phyloP scores from a whole-genome alignment of 2,888 invertebrate genomes.

The Leucophenga maculata region DNA sequence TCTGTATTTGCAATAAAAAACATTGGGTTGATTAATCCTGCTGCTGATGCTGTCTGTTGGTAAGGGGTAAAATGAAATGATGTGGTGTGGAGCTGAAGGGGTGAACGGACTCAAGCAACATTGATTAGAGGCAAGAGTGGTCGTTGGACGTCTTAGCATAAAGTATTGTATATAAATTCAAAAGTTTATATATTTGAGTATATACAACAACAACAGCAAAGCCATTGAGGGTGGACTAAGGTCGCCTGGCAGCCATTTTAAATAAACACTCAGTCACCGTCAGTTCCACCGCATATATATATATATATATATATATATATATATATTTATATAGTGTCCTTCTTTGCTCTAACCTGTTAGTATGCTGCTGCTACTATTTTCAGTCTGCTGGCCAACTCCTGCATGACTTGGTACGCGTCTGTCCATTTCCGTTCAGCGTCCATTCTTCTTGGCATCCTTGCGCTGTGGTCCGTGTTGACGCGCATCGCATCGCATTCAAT shows the following conservation, averaged over 20 bases:
- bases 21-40: too few species aligned
- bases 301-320: too few species aligned
- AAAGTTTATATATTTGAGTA: neutral
- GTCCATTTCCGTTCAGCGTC: slow-evolving; percentile 8
- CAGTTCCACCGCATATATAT: too few species aligned
- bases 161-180: neutral
- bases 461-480: neutral
- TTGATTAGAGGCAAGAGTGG: too few species aligned
- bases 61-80: too few species aligned
- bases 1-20: too few species aligned
- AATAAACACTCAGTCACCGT: neutral
- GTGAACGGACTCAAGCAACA: too few species aligned
- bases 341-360: too few species aligned
- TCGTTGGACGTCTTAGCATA: too few species aligned
- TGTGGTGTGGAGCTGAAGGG: too few species aligned
- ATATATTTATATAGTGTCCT: neutral
- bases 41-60: too few species aligned
- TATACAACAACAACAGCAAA: neutral
- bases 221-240: slow-evolving; percentile 10
- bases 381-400: slow-evolving; percentile 9
- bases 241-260: slow-evolving; percentile 19
- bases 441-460: neutral
- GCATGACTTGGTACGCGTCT: slow-evolving; percentile 29
- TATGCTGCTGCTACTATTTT: neutral
- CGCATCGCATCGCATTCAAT: neutral